Conservation (phyloP, 2,113 vertebrate species). For the Ameiurus melas region DNA sequence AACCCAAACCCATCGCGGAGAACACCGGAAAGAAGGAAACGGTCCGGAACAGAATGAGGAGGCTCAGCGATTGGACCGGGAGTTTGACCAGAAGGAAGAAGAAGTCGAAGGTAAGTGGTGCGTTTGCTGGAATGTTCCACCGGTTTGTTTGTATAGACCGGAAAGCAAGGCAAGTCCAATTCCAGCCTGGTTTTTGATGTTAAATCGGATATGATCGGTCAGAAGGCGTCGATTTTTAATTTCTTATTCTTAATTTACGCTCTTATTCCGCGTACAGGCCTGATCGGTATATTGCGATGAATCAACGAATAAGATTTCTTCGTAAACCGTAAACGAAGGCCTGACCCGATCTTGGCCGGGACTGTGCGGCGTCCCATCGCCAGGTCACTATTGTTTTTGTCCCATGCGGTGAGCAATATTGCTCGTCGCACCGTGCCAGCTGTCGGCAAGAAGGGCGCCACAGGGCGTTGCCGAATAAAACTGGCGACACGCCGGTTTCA, state of each 20-base stretch:
- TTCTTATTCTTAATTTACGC: too few species aligned
- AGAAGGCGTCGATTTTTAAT: background rate
- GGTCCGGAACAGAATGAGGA: constrained; percentile 85
- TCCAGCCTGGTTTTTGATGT: background rate
- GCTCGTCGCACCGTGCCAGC: constrained; percentile 61
- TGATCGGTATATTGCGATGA: background rate
- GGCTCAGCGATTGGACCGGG: constrained; percentile 95
- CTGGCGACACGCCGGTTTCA: constrained; percentile 16
- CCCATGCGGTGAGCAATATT: constrained; percentile 51
- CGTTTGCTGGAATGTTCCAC: background rate
- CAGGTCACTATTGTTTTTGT: constrained; percentile 54
- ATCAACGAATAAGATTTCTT: background rate
- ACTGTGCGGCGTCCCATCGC: constrained; percentile 49
- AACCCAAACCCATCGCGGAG: constrained; percentile 74
- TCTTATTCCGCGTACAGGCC: background rate
- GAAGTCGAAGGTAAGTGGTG: constrained; percentile 81
- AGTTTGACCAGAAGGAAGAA: constrained; percentile 92
- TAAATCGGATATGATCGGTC: too few species aligned
- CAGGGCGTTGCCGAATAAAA: constrained; percentile 59
- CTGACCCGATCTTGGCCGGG: constrained; percentile 48
- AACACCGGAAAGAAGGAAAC: constrained; percentile 82
- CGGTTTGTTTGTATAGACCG: background rate
- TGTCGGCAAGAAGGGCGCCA: constrained; percentile 60
- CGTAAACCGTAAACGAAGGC: background rate
- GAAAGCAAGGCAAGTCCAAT: background rate